phyloP scores from a whole-genome alignment of 2,797 vertebrate genomes.

The Alectoris magna region DNA sequence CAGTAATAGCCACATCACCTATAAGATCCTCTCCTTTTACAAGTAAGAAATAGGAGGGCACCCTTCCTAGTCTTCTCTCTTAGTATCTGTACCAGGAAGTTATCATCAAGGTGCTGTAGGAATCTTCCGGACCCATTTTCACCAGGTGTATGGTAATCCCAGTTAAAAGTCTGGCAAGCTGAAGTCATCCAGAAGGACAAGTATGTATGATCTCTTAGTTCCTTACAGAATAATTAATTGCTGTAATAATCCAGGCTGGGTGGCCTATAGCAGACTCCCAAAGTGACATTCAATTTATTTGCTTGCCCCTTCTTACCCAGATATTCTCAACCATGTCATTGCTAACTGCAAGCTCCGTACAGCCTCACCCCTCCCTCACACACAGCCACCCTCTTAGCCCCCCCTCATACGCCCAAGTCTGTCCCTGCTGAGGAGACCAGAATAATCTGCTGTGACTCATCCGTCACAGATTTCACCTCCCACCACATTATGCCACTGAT shows the following conservation, averaged over 20 bases:
- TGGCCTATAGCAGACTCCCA: neutral
- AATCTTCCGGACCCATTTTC: neutral
- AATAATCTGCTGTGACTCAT: neutral
- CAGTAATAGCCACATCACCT: neutral
- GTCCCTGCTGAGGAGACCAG: neutral
- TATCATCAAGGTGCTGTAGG: neutral
- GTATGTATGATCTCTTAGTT: neutral
- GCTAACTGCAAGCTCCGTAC: neutral
- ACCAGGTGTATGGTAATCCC: neutral
- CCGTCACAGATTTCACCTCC: neutral
- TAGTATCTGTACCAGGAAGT: neutral
- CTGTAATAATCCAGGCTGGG: neutral
- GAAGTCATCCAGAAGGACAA: neutral
- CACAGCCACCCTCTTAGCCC: neutral
- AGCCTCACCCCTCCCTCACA: neutral
- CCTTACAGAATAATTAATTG: neutral
- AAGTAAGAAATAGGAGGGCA: neutral
- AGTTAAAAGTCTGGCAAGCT: neutral
- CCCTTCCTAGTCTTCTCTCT: neutral
- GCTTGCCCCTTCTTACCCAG: neutral
- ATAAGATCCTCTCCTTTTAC: neutral
- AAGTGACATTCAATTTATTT: neutral
- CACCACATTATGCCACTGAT: neutral
- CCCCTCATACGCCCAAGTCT: no score
- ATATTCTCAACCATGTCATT: neutral